Percentiles rank a stretch among this genome's conserved stretches.
phyloP scores from a whole-genome alignment of 2,797 vertebrate species.

The Chaenodraco wilsoni region DNA sequence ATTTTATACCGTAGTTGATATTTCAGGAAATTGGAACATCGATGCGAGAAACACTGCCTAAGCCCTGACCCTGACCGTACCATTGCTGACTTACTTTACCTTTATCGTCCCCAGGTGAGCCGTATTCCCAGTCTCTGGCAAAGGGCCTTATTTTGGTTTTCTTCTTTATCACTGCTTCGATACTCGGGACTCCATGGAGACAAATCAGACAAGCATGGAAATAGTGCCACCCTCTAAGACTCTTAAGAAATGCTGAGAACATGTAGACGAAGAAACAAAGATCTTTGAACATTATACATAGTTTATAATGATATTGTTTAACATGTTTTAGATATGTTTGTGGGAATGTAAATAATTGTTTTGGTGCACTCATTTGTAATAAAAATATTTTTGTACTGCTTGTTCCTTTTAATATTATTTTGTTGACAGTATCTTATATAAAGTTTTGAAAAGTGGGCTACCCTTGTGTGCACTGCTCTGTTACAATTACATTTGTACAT shows the following conservation, averaged over 20 bases:
- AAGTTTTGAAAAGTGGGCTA: neutral
- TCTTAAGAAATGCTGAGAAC: neutral
- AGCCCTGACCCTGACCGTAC: neutral
- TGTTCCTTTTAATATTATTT: neutral
- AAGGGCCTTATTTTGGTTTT: slow-evolving; percentile 89
- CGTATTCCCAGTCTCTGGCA: slow-evolving; percentile 86
- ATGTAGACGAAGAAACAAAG: neutral
- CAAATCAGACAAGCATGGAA: slow-evolving; percentile 80
- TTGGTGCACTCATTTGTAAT: slow-evolving; percentile 45
- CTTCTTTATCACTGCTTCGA: slow-evolving; percentile 79
- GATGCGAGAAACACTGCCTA: neutral
- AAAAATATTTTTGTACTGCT: slow-evolving; percentile 49
- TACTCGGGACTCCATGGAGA: slow-evolving; percentile 87
- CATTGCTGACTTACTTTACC: slow-evolving; percentile 23
- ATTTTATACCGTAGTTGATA: neutral
- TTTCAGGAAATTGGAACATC: slow-evolving; percentile 8
- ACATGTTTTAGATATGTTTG: slow-evolving; percentile 21
- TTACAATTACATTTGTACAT: neutral
- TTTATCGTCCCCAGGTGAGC: slow-evolving; percentile 85
- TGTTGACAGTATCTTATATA: neutral
- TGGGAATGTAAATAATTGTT: slow-evolving; percentile 36
- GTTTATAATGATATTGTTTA: slow-evolving; percentile 7
- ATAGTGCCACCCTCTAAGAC: slow-evolving; percentile 41
- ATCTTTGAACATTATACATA: neutral
- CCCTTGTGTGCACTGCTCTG: neutral